Percentiles rank a stretch among this genome's conserved stretches.
These are phyloP conservation scores for Apostichopus californicus DNA, from an alignment of 35 echinoderm and acorn worm species.

Conservation along the genomic window DNA sequence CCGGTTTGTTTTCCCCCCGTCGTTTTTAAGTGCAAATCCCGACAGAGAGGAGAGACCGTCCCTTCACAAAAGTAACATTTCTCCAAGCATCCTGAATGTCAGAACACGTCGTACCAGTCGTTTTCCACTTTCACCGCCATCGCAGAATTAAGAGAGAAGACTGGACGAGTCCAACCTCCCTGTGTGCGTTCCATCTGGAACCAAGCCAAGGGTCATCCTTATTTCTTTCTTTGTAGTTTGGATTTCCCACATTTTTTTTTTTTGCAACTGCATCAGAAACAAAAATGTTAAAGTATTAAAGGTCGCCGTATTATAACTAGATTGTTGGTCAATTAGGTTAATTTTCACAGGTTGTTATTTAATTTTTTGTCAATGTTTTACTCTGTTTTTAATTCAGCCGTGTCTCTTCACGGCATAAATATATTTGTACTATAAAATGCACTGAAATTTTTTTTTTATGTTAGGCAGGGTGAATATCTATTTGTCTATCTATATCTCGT, in stretches of 20 bases:
- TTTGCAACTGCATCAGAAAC: background rate
- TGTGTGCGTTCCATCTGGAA: background rate
- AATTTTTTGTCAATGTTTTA: background rate
- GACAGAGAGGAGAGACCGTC: background rate
- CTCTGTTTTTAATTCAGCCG: background rate
- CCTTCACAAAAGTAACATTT: too few relatives aligned
- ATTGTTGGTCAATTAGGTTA: background rate
- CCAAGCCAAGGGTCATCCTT: background rate
- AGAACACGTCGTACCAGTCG: too few relatives aligned
- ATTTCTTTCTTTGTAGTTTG: background rate
- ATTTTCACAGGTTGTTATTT: background rate
- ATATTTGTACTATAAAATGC: constrained; percentile 50
- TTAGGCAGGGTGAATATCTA: constrained; percentile 5
- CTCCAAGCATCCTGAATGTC: too few relatives aligned
- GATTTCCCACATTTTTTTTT: background rate
- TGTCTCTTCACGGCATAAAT: background rate
- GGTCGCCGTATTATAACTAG: background rate
- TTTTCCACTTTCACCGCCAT: too few relatives aligned
- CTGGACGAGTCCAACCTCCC: too few relatives aligned
- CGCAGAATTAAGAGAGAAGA: too few relatives aligned
- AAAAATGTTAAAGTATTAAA: too few relatives aligned
- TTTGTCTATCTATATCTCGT: background rate
- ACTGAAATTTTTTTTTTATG: constrained; percentile 36
- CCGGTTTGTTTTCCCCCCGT: background rate
- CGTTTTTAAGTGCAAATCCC: background rate